Conservation (phyloP, 1,140 invertebrate genomes). For the Aphelenchoides besseyi region DNA sequence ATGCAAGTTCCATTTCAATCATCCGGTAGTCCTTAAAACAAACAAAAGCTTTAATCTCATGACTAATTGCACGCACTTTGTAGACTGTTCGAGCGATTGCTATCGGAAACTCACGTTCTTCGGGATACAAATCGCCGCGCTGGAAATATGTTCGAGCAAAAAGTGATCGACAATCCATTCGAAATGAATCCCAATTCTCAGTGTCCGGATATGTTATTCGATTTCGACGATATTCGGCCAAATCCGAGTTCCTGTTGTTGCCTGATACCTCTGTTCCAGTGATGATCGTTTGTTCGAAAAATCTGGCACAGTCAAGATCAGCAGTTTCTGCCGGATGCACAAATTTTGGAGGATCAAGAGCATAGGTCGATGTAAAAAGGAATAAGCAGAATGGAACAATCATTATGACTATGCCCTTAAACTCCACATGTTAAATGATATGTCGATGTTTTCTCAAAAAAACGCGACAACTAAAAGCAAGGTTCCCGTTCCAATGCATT, state of each 20-base stretch:
- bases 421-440: not conserved
- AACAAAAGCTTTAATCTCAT: not conserved
- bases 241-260: not conserved
- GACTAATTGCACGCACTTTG: not conserved
- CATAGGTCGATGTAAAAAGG: not conserved
- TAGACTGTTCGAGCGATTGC: constrained; percentile 2
- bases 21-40: constrained; percentile 4
- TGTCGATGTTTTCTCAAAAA: not conserved
- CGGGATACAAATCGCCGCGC: not conserved
- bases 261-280: not conserved
- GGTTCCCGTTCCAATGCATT: not conserved
- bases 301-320: constrained; percentile 2
- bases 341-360: not conserved
- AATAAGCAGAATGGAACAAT: not conserved
- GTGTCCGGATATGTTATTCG: constrained; percentile 5
- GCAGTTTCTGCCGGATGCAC: not conserved
- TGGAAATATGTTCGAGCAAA: constrained; percentile 4
- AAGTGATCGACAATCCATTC: not conserved
- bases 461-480: not conserved
- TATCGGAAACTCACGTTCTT: constrained; percentile 1
- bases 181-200: constrained; percentile 6
- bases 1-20: constrained; percentile 11
- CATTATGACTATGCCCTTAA: not conserved
- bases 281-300: not conserved
- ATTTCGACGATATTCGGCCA: constrained; percentile 1